phyloP scores from a whole-genome alignment of 1,140 invertebrate genomes.

The Phortica variegata region DNA sequence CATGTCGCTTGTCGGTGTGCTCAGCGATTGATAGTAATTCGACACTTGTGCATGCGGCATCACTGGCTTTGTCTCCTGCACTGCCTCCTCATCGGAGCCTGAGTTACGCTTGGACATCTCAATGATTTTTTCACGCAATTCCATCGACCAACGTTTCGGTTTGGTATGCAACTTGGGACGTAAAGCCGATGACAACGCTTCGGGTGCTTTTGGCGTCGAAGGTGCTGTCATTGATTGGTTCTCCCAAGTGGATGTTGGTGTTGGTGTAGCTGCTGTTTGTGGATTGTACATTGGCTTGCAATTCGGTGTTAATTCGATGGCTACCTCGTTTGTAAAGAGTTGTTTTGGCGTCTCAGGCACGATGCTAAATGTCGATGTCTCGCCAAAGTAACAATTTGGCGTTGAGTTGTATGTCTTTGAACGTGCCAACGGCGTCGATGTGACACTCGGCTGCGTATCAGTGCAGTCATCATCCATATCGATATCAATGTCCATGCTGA shows the following conservation, averaged over 20 bases:
- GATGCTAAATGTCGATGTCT: too few species aligned
- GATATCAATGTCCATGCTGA: constrained; percentile 50
- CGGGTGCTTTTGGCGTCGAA: constrained; percentile 6
- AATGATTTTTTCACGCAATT: constrained; percentile 41
- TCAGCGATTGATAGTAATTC: too few species aligned
- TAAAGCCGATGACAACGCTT: constrained; percentile 13
- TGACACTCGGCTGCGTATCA: constrained; percentile 11
- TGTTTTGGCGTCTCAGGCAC: constrained; percentile 11
- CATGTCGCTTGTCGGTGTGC: constrained; percentile 3
- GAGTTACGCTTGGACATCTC: constrained; percentile 47
- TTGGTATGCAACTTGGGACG: constrained; percentile 35
- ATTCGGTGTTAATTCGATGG: constrained; percentile 8
- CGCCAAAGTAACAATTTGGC: too few species aligned
- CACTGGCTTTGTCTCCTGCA: background rate
- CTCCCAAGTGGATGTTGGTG: background rate
- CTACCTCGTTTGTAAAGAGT: constrained; percentile 26
- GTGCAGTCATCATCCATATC: constrained; percentile 7
- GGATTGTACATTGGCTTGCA: too few species aligned
- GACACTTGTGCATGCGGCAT: too few species aligned
- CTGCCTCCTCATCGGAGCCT: constrained; percentile 19
- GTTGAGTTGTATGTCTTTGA: constrained; percentile 1
- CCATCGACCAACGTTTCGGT: constrained; percentile 42
- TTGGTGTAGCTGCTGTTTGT: too few species aligned
- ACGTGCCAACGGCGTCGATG: constrained; percentile 25
- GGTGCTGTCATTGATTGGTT: constrained; percentile 2